Evolutionary conservation across 30 jellyfish, hydroid and myxozoan species (phyloP).

Genomic region (Calvadosia cruxmelitensis): DNA sequence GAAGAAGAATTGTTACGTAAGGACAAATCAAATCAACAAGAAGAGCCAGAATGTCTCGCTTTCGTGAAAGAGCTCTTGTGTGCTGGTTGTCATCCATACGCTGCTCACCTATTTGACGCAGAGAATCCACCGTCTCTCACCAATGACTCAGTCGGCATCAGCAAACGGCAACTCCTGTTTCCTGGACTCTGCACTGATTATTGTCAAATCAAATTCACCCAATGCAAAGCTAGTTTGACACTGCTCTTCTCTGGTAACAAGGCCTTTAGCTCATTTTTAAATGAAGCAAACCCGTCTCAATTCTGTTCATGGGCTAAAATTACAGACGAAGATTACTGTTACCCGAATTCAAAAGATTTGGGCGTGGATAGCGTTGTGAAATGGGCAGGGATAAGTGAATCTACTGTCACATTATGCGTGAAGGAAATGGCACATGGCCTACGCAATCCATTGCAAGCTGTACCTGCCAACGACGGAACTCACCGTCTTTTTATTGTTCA

Average conservation of each 20-base stretch:
- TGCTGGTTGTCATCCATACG: conserved; percentile 85
- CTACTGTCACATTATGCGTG: conserved; percentile 38
- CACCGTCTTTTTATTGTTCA: conserved; percentile 70
- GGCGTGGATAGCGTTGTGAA: background rate
- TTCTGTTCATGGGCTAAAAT: conserved; percentile 85
- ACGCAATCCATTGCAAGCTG: conserved; percentile 58
- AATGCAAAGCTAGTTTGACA: conserved; percentile 27
- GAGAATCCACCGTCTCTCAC: conserved; percentile 38
- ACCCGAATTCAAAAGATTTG: conserved; percentile 26
- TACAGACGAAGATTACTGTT: conserved; percentile 52
- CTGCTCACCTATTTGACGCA: conserved; percentile 85
- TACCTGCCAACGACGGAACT: conserved; percentile 70
- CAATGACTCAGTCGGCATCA: conserved; percentile 10
- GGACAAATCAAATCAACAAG: background rate
- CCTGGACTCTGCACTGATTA: conserved; percentile 75
- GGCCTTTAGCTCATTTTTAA: conserved; percentile 16
- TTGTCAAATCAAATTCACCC: conserved; percentile 31
- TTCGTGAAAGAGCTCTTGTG: conserved; percentile 39
- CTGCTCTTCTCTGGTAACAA: conserved; percentile 18
- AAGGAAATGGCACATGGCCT: conserved; percentile 27
- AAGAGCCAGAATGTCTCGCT: conserved; percentile 10
- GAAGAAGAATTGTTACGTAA: background rate
- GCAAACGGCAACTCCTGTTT: conserved; percentile 29
- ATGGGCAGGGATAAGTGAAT: background rate
- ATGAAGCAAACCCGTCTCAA: conserved; percentile 7